Conservation (phyloP, 1,140 invertebrate genomes). For the Acromyrmex heyeri region DNA sequence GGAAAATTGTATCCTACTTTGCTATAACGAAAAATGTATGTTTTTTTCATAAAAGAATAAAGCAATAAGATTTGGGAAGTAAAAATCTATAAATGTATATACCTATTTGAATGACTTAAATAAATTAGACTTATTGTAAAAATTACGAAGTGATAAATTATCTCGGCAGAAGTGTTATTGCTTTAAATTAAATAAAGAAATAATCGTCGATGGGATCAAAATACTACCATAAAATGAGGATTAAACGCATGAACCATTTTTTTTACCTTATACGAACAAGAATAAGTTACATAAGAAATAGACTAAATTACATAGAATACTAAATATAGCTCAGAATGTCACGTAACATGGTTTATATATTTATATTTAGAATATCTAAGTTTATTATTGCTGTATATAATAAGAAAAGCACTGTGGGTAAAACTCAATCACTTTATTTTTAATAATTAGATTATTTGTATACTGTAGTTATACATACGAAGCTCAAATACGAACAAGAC, state of each 20-base stretch:
- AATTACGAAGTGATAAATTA: constrained; percentile 16
- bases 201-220: neutral
- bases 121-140: neutral
- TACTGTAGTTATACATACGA: neutral
- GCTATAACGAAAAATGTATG: neutral
- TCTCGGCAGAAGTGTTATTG: neutral
- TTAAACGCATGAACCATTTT: neutral
- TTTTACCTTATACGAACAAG: neutral
- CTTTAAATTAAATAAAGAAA: neutral
- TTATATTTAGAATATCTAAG: neutral
- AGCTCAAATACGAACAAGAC: too few species aligned
- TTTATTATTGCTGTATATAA: neutral
- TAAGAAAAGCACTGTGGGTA: neutral
- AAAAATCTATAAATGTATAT: constrained; percentile 1
- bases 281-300: neutral
- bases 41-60: constrained; percentile 7
- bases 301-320: neutral
- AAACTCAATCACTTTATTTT: neutral
- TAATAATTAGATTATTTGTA: neutral
- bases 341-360: neutral
- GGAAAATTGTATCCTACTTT: neutral
- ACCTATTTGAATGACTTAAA: constrained; percentile 8
- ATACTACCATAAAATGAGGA: neutral
- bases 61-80: neutral
- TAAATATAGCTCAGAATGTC: neutral